These are phyloP conservation scores for Fragum whitleyi DNA, from an alignment of 2,888 invertebrate species.

Conservation along the genomic window DNA sequence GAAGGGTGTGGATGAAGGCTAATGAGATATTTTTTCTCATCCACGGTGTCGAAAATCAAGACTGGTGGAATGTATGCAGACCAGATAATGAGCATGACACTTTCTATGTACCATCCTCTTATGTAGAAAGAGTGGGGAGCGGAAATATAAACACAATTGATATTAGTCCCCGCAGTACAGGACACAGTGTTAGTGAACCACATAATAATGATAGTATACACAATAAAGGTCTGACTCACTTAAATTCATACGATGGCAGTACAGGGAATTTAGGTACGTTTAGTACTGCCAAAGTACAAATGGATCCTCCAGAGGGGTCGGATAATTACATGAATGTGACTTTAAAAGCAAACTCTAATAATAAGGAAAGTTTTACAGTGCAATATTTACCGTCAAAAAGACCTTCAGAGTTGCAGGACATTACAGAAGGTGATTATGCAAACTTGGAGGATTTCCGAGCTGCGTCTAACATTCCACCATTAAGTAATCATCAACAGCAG, in stretches of 20 bases:
- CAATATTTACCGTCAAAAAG: constrained; percentile 37
- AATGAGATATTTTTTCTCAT: constrained; percentile 72
- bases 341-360: neutral
- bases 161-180: constrained; percentile 1
- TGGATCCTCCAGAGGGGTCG: constrained; percentile 13
- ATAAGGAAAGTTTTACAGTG: constrained; percentile 32
- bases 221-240: constrained; percentile 24
- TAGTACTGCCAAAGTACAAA: constrained; percentile 11
- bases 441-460: constrained; percentile 72
- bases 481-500: neutral
- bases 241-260: constrained; percentile 24
- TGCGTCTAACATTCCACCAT: constrained; percentile 57
- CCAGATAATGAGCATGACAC: constrained; percentile 64
- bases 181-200: constrained; percentile 9
- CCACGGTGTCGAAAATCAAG: constrained; percentile 57
- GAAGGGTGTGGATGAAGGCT: constrained; percentile 65
- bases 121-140: constrained; percentile 71
- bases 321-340: constrained; percentile 20
- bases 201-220: constrained; percentile 37
- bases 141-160: constrained; percentile 43
- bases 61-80: constrained; percentile 78
- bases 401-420: constrained; percentile 43
- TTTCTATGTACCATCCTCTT: constrained; percentile 80
- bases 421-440: constrained; percentile 72
- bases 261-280: constrained; percentile 24